These are phyloP conservation scores for Pimpla rufipes DNA, from an alignment of 2,888 invertebrate genomes.

Conservation along the genomic window DNA sequence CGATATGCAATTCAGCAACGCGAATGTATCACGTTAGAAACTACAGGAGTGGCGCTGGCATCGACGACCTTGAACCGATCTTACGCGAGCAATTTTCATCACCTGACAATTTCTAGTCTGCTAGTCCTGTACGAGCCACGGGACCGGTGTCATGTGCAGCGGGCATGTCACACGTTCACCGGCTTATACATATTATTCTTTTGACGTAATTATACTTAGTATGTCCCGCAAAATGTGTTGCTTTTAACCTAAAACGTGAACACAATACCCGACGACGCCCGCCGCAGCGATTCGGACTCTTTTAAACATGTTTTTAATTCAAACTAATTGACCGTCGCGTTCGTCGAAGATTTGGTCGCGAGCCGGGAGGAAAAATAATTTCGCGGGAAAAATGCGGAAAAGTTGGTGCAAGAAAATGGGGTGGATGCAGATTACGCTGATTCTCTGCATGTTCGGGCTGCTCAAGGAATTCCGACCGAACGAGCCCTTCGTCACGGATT, in stretches of 20 bases:
- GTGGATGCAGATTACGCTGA: conserved; percentile 90
- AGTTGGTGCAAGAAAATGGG: conserved; percentile 76
- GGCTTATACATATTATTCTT: conserved; percentile 13
- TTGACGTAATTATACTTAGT: background rate
- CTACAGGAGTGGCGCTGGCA: conserved; percentile 22
- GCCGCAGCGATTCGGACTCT: no score
- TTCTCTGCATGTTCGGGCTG: conserved; percentile 93
- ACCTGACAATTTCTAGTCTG: conserved; percentile 23
- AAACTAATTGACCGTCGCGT: background rate
- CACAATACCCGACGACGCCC: no score
- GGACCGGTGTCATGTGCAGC: background rate
- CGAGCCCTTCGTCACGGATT: conserved; percentile 94
- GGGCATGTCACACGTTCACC: background rate
- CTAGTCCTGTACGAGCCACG: conserved; percentile 4
- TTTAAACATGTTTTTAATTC: background rate
- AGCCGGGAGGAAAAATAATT: background rate
- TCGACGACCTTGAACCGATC: background rate
- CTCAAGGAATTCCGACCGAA: conserved; percentile 95
- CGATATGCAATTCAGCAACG: background rate
- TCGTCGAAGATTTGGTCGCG: background rate
- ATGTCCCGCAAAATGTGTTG: background rate
- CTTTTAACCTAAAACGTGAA: conserved; percentile 9
- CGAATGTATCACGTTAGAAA: background rate
- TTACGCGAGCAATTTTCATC: background rate
- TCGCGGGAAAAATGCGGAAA: conserved; percentile 11